phyloP scores from a whole-genome alignment of 2,888 invertebrate species.

The Cistogaster globosa region DNA sequence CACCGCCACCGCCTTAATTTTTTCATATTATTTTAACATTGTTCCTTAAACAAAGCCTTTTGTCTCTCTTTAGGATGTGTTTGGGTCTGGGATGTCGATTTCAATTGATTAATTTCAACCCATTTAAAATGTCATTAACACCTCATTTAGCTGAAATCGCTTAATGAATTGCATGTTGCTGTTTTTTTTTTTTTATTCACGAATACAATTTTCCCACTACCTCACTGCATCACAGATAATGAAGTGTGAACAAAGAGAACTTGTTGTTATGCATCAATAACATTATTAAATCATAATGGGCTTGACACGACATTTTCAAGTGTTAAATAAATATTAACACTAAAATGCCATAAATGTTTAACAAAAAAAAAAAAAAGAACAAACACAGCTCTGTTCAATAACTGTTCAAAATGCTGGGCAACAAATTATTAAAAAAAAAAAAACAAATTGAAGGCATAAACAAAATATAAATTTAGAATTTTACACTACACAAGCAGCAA shows the following conservation, averaged over 20 bases:
- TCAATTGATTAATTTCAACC: conserved; percentile 62
- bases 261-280: conserved; percentile 65
- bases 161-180: conserved; percentile 50
- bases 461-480: no score
- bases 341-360: conserved; percentile 62
- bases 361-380: not conserved
- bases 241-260: conserved; percentile 36
- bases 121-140: conserved; percentile 65
- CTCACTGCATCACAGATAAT: conserved; percentile 14
- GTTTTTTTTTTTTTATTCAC: not conserved
- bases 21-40: not conserved
- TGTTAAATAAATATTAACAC: conserved; percentile 68
- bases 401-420: not conserved
- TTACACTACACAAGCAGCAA: not conserved
- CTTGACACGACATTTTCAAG: conserved; percentile 66
- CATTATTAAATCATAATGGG: conserved; percentile 56
- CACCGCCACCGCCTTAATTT: no score
- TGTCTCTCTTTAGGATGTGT: not conserved
- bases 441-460: no score
- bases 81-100: no score
- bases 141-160: conserved; percentile 63
- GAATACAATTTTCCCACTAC: not conserved
- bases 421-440: no score
- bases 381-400: conserved; percentile 4
- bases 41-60: not conserved